Evolutionary conservation across 2,113 vertebrate species (phyloP), one percentile per base, ranked within the genome.

Genomic region (Leptobrachium leishanense): DNA sequence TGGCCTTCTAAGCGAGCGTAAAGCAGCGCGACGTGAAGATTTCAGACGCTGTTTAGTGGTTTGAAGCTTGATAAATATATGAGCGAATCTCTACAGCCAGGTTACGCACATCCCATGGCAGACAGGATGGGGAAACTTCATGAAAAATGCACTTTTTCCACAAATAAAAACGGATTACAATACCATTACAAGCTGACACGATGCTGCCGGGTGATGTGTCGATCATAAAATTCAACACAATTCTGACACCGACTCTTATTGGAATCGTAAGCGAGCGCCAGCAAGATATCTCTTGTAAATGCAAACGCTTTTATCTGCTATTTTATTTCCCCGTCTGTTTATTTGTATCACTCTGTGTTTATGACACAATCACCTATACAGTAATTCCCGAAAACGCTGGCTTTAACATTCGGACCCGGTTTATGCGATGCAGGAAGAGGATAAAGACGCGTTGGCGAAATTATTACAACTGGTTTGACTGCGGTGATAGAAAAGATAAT

Each of bases 81-180:
- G 62, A 64, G n/a, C 6, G 10, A 64, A 20, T 31, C 62, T 64
- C n/a, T 3, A 3, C 6, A 39, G 62, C 62, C 62, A 2, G 31
- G n/a, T 13, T 64, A 39, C 55, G 9, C 1, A 31, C 62, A 20
- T 59, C 55, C 13, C 9, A 59, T 59, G 3, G 31, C 62, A 64
- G 62, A 31, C 2, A 20, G 20, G 39, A 64, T 64, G 1, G 39
- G 20, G n/a, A 13, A 9, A 64, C 62, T 64, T 39, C 31, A 64
- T 64, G 62, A 64, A 64, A 64, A 64, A 1, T 64, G 2, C 4
- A 13, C 13, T 59, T 59, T 12, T 59, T 59, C 55, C 13, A 59
- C 55, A 59, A 59, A 59, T 64, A 64, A 64, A 64, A 64, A 64
- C 6, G 55, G 62, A 64, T 31, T 39, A 64, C n/a, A 64, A 39